These are phyloP conservation scores for Fukomys damarensis DNA, from an alignment of 2,113 vertebrate genomes.

Conservation along the genomic window DNA sequence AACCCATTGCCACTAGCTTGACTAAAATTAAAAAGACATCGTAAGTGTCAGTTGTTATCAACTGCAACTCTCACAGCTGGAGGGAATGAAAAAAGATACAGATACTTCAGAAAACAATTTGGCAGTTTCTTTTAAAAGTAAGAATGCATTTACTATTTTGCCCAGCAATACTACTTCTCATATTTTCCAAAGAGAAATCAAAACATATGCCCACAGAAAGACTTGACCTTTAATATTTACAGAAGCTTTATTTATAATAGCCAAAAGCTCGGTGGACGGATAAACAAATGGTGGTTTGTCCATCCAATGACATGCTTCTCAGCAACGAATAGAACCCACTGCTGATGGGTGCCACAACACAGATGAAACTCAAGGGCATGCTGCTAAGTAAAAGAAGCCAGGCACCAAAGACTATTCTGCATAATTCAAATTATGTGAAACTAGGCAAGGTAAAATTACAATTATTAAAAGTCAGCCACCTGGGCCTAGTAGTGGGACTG, in stretches of 20 bases:
- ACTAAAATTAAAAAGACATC: background rate
- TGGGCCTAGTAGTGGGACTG: background rate
- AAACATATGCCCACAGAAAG: background rate
- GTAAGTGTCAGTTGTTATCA: background rate
- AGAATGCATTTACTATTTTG: background rate
- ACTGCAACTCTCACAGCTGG: background rate
- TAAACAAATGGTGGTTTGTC: background rate
- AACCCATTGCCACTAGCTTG: background rate
- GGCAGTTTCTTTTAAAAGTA: background rate
- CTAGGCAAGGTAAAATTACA: background rate
- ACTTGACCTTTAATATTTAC: background rate
- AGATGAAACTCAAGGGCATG: background rate
- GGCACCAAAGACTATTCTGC: background rate
- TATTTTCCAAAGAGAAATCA: background rate
- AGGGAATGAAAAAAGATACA: background rate
- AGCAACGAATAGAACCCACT: background rate
- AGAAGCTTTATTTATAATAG: background rate
- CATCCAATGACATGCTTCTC: background rate
- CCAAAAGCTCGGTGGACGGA: background rate
- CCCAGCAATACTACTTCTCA: background rate
- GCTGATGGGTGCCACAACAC: background rate
- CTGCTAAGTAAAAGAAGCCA: background rate
- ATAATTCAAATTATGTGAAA: background rate
- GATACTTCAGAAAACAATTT: background rate
- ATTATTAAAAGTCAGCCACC: background rate